Evolutionary conservation across 2,797 vertebrate genomes (phyloP).

Genomic region (Rhinichthys osculus): DNA sequence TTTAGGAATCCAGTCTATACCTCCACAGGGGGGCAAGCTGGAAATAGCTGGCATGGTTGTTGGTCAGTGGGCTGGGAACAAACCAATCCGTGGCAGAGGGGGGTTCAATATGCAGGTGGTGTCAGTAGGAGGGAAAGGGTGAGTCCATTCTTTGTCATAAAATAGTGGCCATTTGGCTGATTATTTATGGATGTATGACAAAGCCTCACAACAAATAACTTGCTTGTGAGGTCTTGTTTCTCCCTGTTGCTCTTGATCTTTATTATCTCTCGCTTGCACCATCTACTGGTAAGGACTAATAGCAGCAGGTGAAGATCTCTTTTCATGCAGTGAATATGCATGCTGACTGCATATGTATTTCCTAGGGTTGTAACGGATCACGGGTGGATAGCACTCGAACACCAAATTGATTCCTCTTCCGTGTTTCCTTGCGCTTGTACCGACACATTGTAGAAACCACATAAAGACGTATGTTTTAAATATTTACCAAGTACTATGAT

Average conservation of each 20-base stretch:
- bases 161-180: neutral
- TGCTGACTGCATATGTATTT: neutral
- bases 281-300: neutral
- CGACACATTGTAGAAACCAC: no score
- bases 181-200: slow-evolving; percentile 3
- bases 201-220: neutral
- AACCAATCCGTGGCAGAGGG: slow-evolving; percentile 86
- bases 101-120: slow-evolving; percentile 93
- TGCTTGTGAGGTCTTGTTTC: neutral
- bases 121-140: slow-evolving; percentile 90
- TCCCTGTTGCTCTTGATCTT: neutral
- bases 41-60: slow-evolving; percentile 95
- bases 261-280: neutral
- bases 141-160: slow-evolving; percentile 58
- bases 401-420: no score
- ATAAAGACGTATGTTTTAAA: no score
- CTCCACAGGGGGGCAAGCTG: slow-evolving; percentile 91
- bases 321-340: neutral
- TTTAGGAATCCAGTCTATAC: slow-evolving; percentile 89
- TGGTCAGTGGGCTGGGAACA: slow-evolving; percentile 93
- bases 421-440: no score
- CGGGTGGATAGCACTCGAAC: no score
- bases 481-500: no score
- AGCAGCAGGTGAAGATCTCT: neutral
- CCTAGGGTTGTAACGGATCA: no score